Base-by-base conservation (phyloP, 2,888 invertebrate genomes). In the Tenthredo scrophulariae region DNA sequence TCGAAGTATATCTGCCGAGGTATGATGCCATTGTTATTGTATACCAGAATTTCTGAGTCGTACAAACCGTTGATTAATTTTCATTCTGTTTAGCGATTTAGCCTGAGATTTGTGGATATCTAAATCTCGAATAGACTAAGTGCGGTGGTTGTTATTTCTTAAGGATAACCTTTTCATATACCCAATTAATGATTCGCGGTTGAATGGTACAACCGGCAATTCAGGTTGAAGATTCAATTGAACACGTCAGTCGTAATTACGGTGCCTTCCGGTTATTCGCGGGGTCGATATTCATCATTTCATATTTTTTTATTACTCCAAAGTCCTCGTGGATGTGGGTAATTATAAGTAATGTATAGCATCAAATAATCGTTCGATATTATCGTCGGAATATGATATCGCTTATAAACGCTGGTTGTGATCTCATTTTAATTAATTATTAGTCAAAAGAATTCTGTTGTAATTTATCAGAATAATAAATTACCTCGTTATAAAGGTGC, bases 51-150 rank as follows among this genome's bases (percentile, higher is more conserved):
- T 70, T 29, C 37, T 4, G 37, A 70, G 2, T n/a, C 18, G 7
- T 37, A 9, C 37, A 18, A 62, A 62, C 62, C 62, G 26, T 70
- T 70, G 70, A 70, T 70, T 70, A 70, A 29, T 70, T 70, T 70
- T 37, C 37, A 37, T 70, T 37, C 26, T 26, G 62, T 26, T 62
- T 62, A 7, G 22, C 62, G 54, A 54, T 54, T 54, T 54, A 7
- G 2, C 54, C 5, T 54, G 54, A 54, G 54, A 54, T 54, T 62
- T 26, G 26, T 26, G 26, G 62, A 62, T 62, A 62, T 62, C 62
- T 6, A n/a, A 54, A 54, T 54, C 54, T 54, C n/a, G 1, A n/a
- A n/a, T 6, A 18, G 54, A 54, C 7, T 54, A n/a, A 54, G n/a
- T n/a, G 7, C 18, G 54, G 0, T 54, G 1, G 54, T 54, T n/a